Conservation (phyloP, 2,888 invertebrate species). For the Lamproptera curius region DNA sequence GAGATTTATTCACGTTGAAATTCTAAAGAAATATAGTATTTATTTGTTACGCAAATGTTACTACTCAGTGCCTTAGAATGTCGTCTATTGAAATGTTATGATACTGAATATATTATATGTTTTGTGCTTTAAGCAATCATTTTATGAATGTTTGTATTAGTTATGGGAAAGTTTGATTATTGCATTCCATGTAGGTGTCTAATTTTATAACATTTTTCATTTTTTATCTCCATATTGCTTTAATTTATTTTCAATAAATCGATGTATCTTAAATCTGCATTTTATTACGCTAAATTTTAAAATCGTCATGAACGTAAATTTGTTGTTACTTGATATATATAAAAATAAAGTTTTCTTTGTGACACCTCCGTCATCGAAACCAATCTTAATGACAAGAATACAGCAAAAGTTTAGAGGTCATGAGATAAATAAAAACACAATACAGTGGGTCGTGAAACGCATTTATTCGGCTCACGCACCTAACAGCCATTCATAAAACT, state of each 20-base stretch:
- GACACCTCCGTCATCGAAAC: no score
- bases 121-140: background rate
- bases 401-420: no score
- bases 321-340: no score
- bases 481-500: conserved; percentile 27
- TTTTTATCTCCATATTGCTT: no score
- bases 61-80: background rate
- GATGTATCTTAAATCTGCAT: background rate
- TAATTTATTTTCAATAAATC: background rate
- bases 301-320: no score
- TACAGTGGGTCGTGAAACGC: conserved; percentile 27
- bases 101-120: background rate
- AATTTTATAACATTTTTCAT: background rate
- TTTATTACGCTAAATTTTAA: no score
- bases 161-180: background rate
- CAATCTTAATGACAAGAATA: no score
- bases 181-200: conserved; percentile 1
- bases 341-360: no score
- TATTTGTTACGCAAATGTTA: no score
- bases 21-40: no score
- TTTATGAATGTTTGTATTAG: background rate
- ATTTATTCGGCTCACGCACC: conserved; percentile 30
- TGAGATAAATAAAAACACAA: conserved; percentile 2
- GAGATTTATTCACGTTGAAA: no score
- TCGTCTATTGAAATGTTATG: no score